Conservation (phyloP, 2,113 vertebrate species). For the Pipa parva region DNA sequence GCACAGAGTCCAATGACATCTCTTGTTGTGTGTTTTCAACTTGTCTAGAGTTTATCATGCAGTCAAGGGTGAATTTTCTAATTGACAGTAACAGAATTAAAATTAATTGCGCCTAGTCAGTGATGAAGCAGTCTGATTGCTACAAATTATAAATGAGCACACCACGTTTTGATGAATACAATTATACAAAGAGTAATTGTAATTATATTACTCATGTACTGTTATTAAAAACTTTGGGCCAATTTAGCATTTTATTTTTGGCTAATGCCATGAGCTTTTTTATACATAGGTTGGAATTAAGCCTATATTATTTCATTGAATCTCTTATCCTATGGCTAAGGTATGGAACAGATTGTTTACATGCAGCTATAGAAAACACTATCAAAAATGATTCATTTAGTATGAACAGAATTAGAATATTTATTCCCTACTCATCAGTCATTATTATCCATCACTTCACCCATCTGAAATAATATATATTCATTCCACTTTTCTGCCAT, state of each 20-base stretch:
- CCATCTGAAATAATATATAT: too few relatives aligned
- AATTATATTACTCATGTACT: conserved; percentile 33
- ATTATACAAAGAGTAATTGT: conserved; percentile 47
- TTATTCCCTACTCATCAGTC: too few relatives aligned
- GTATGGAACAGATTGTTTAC: too few relatives aligned
- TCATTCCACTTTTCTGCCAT: too few relatives aligned
- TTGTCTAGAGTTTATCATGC: not conserved
- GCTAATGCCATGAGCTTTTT: not conserved
- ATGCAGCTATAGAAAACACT: too few relatives aligned
- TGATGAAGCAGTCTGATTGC: conserved; percentile 13
- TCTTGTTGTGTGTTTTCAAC: fast-evolving
- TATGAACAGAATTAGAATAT: too few relatives aligned
- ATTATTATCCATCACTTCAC: too few relatives aligned
- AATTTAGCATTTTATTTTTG: not conserved
- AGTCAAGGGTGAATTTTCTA: not conserved
- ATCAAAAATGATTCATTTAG: too few relatives aligned
- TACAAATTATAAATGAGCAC: conserved; percentile 5
- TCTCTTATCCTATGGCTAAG: not conserved
- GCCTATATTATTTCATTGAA: not conserved
- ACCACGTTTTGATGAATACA: conserved; percentile 20
- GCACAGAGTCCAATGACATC: too few relatives aligned
- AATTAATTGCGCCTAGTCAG: conserved; percentile 4
- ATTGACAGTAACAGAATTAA: conserved; percentile 6
- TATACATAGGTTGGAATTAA: not conserved
- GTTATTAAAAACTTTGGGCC: not conserved